Conservation (phyloP, 2,888 invertebrate species). For the Drosophila merina region DNA sequence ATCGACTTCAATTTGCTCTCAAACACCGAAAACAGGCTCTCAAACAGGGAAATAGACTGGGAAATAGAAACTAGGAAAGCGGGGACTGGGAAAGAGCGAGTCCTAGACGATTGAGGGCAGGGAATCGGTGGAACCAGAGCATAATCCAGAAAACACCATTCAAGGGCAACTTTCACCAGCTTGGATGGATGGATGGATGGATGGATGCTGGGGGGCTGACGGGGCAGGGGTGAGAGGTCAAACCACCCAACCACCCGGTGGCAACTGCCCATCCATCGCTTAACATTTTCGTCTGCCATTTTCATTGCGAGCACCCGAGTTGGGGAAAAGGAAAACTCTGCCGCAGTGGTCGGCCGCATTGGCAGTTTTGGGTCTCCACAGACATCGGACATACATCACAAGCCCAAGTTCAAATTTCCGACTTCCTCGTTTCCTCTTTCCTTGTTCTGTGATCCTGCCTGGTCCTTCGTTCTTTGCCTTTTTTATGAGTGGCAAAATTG, state of each 20-base stretch:
- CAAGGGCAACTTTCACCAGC: conserved; percentile 81
- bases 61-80: background rate
- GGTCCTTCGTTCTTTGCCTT: conserved; percentile 36
- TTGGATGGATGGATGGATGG: conserved; percentile 30
- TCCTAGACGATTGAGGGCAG: conserved; percentile 20
- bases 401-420: conserved; percentile 79
- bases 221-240: conserved; percentile 34
- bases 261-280: conserved; percentile 48
- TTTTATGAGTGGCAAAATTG: conserved; percentile 76
- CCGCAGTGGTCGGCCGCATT: conserved; percentile 70
- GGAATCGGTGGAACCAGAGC: conserved; percentile 21
- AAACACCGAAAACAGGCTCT: conserved; percentile 43
- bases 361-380: conserved; percentile 60
- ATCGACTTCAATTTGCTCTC: conserved; percentile 72
- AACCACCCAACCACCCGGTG: conserved; percentile 36
- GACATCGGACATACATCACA: conserved; percentile 72
- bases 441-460: background rate
- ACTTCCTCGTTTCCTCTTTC: conserved; percentile 25
- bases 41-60: conserved; percentile 20
- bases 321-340: conserved; percentile 43
- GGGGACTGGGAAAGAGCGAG: conserved; percentile 9
- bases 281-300: conserved; percentile 63
- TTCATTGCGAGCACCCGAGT: conserved; percentile 59
- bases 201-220: background rate
- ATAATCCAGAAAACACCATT: conserved; percentile 74